phyloP scores from a whole-genome alignment of 2,797 vertebrate species.

The Syngnathus rostellatus region DNA sequence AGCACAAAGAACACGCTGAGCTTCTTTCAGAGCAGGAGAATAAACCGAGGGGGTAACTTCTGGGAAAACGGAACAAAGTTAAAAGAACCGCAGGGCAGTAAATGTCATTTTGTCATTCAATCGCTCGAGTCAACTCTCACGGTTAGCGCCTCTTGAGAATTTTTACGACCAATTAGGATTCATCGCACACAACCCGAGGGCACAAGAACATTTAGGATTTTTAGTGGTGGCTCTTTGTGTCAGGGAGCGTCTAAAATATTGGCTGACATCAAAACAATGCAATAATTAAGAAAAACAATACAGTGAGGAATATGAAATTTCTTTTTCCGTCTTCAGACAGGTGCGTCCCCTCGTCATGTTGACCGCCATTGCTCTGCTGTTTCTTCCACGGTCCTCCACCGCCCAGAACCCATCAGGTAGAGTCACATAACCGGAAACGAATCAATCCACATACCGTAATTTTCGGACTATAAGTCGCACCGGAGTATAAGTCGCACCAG shows the following conservation, averaged over 20 bases:
- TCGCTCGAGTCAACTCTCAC: constrained; percentile 10
- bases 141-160: constrained; percentile 29
- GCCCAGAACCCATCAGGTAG: constrained; percentile 55
- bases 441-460: neutral
- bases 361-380: constrained; percentile 59
- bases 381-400: constrained; percentile 47
- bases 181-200: constrained; percentile 58
- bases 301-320: no score
- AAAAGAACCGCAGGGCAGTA: constrained; percentile 19
- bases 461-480: no score
- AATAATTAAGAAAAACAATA: no score
- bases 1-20: constrained; percentile 3
- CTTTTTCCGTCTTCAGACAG: constrained; percentile 37
- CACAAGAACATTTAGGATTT: constrained; percentile 12
- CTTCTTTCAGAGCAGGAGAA: constrained; percentile 1
- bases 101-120: constrained; percentile 19
- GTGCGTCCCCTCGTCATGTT: constrained; percentile 49
- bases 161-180: constrained; percentile 59
- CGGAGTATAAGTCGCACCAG: no score
- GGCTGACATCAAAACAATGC: neutral
- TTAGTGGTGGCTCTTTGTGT: neutral
- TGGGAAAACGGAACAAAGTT: neutral
- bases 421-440: neutral
- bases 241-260: no score
- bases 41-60: neutral